A percentile compares a stretch with the other conserved stretches of the same genome.
These are phyloP conservation scores for Typhlichthys subterraneus DNA, from an alignment of 2,797 vertebrate genomes.

Conservation along the genomic window DNA sequence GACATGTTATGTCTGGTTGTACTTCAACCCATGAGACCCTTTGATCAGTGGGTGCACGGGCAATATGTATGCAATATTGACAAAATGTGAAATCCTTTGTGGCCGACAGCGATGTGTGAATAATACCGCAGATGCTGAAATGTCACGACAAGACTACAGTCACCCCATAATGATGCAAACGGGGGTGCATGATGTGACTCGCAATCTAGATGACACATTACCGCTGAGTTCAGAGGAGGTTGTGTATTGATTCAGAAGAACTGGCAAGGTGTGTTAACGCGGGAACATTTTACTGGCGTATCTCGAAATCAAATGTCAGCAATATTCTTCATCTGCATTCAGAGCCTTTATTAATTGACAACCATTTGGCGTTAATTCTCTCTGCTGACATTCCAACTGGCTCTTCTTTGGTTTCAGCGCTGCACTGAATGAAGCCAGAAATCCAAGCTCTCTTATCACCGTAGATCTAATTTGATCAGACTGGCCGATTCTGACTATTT, in stretches of 20 bases:
- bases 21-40: slow-evolving; percentile 34
- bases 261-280: slow-evolving; percentile 51
- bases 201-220: slow-evolving; percentile 60
- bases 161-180: slow-evolving; percentile 62
- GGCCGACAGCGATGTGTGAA: slow-evolving; percentile 38
- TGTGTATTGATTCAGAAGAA: slow-evolving; percentile 63
- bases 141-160: slow-evolving; percentile 59
- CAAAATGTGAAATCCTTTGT: slow-evolving; percentile 44
- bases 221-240: slow-evolving; percentile 54
- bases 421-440: slow-evolving; percentile 18
- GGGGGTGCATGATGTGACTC: slow-evolving; percentile 40
- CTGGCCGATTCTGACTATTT: no score
- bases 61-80: slow-evolving; percentile 50
- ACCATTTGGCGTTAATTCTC: slow-evolving; percentile 32
- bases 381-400: slow-evolving; percentile 24
- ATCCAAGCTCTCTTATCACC: not conserved
- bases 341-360: slow-evolving; percentile 50
- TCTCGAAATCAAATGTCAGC: slow-evolving; percentile 63
- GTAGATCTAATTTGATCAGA: no score
- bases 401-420: slow-evolving; percentile 24
- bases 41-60: slow-evolving; percentile 42
- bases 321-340: slow-evolving; percentile 63
- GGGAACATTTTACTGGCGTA: slow-evolving; percentile 60
- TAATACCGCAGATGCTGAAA: slow-evolving; percentile 52
- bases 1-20: slow-evolving; percentile 14